Conservation (phyloP, 2,113 vertebrate species). For the Theristicus caerulescens region DNA sequence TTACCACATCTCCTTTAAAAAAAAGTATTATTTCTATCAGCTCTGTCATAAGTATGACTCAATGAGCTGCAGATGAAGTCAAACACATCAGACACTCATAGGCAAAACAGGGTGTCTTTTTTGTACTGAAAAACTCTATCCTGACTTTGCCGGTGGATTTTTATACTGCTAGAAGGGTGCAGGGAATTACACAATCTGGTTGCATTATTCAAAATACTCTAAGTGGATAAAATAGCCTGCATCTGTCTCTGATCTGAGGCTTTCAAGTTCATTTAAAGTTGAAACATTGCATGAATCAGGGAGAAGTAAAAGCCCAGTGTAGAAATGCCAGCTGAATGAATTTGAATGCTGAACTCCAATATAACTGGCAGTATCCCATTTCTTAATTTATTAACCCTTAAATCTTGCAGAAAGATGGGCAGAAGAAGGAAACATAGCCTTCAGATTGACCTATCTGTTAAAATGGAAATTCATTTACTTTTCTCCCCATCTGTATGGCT, state of each 20-base stretch:
- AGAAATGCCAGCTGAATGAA: neutral
- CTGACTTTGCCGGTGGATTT: neutral
- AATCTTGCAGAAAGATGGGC: neutral
- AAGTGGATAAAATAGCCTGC: neutral
- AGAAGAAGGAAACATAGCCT: neutral
- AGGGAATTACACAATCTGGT: neutral
- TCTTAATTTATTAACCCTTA: neutral
- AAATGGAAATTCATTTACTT: neutral
- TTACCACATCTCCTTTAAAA: neutral
- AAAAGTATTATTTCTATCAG: neutral
- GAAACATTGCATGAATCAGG: rapidly evolving
- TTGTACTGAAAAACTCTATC: neutral
- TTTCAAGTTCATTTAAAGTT: neutral
- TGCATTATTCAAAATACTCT: neutral
- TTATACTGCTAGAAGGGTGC: neutral
- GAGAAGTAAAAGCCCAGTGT: neutral
- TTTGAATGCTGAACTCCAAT: neutral
- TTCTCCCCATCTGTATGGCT: rapidly evolving
- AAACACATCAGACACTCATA: neutral
- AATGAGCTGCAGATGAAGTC: neutral
- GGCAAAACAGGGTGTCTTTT: neutral
- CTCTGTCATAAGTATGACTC: neutral
- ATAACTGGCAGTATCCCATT: neutral
- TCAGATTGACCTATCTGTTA: neutral
- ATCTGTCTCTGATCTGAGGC: neutral